Evolutionary conservation across 2,888 invertebrate species (phyloP).

Genomic region (Drosophila colorata): DNA sequence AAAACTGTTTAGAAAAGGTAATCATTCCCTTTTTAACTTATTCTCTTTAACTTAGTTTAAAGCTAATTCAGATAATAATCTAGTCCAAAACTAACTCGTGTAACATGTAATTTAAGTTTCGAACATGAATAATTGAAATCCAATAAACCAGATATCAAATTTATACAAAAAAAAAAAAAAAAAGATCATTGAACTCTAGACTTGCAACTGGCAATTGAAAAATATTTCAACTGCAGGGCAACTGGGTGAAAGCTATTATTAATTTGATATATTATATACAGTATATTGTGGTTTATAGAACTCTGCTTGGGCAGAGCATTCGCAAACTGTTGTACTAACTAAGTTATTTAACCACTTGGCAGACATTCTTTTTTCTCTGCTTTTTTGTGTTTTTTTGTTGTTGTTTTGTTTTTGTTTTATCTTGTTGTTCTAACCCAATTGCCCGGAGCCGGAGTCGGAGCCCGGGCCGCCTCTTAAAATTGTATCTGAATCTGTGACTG

Average conservation of each 20-base stretch:
- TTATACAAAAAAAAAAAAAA: slow-evolving; percentile 11
- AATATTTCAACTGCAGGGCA: slow-evolving; percentile 1
- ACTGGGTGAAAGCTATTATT: slow-evolving; percentile 1
- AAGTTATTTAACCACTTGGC: not conserved
- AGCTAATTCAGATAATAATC: not conserved
- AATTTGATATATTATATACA: not conserved
- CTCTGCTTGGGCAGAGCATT: slow-evolving; percentile 26
- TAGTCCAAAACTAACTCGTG: slow-evolving; percentile 4
- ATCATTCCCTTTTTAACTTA: not conserved
- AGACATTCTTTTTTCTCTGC: slow-evolving; percentile 15
- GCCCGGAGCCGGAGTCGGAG: slow-evolving; percentile 37
- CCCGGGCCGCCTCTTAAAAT: slow-evolving; percentile 37
- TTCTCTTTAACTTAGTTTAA: too few species aligned
- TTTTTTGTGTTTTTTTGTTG: slow-evolving; percentile 1
- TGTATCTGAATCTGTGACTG: slow-evolving; percentile 35
- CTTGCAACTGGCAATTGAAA: not conserved
- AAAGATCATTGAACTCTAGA: slow-evolving; percentile 41
- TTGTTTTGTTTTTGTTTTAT: slow-evolving; percentile 9
- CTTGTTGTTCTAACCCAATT: slow-evolving; percentile 40
- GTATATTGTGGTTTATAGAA: not conserved
- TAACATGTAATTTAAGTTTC: slow-evolving; percentile 18
- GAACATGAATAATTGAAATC: slow-evolving; percentile 35
- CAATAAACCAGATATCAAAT: slow-evolving; percentile 25
- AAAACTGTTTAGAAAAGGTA: too few species aligned
- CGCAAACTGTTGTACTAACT: slow-evolving; percentile 15